These are phyloP conservation scores for Peromyscus eremicus DNA, from an alignment of 2,797 vertebrate species.

Conservation along the genomic window DNA sequence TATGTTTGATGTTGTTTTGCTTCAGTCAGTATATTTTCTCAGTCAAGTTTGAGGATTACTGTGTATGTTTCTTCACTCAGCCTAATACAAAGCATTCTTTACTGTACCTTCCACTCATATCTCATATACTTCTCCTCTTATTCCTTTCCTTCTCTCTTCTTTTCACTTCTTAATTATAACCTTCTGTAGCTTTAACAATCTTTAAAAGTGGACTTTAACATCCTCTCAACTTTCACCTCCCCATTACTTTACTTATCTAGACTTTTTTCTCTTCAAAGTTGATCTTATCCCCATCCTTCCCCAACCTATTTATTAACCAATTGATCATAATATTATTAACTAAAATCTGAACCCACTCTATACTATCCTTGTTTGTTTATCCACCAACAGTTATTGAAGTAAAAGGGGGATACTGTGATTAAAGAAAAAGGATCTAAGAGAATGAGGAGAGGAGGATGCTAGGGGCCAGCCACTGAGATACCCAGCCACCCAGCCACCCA, in stretches of 20 bases:
- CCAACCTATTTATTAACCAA: neutral
- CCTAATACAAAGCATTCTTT: neutral
- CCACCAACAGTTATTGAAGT: neutral
- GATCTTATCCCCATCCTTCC: neutral
- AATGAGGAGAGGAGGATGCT: no score
- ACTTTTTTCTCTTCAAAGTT: neutral
- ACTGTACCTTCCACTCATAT: neutral
- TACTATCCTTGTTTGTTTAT: neutral
- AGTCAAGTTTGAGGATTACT: neutral
- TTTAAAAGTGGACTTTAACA: neutral
- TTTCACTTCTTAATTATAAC: neutral
- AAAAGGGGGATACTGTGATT: neutral
- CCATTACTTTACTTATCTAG: neutral
- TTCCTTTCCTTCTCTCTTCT: neutral
- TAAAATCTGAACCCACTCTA: neutral
- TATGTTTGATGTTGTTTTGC: neutral
- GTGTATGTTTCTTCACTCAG: neutral
- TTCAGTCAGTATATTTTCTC: neutral
- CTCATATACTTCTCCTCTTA: neutral
- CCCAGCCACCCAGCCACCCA: no score
- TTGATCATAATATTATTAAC: neutral
- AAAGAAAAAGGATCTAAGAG: no score
- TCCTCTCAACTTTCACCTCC: neutral
- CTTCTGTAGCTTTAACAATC: neutral
- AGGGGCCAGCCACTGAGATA: no score